Evolutionary conservation across 2,888 invertebrate genomes (phyloP), one percentile per base, ranked within the genome.

Genomic region (Napeogenes inachia): DNA sequence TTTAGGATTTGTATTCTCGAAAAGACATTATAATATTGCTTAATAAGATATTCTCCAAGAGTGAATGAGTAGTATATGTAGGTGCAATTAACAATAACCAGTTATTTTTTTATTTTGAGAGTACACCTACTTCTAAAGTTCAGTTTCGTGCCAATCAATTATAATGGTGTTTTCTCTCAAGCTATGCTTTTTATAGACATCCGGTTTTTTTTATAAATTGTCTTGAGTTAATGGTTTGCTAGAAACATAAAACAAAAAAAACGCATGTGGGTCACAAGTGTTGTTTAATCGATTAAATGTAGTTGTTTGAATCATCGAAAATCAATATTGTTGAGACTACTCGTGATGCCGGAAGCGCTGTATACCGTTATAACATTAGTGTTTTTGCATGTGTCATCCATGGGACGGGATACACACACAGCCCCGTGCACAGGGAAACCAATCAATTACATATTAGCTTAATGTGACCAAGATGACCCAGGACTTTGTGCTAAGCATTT

Each of bases 391-490:
- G 75, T 76, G 74, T 77, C 84, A 21, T 21, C 21, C 21, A 81
- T 84, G 83, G 85, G 83, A 86, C 83, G 82, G 81, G 83, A 82
- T 78, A 80, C 76, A 59, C 59, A 61, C 65, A 74, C 75, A 73
- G 76, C 70, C 75, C 78, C 79, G 80, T 76, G 72, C 80, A 81
- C 75, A 77, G 79, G 84, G 84, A 83, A 86, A 74, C 84, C 87
- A 88, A 89, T 89, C 87, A 88, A 89, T 87, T 89, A 85, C 84
- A 82, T 89, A 89, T 90, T 89, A 89, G 85, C 85, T 84, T 89
- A 87, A 89, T 88, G 86, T 82, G 78, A 82, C 81, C 82, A 75
- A 81, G 85, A 87, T 84, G 81, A 79, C 75, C 75, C 71, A 74
- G 74, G 67, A 75, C 79, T 77, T 77, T 76, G 73, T 79, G 75